Conservation (phyloP, 1,140 invertebrate species). For the Heliconius nattereri region DNA sequence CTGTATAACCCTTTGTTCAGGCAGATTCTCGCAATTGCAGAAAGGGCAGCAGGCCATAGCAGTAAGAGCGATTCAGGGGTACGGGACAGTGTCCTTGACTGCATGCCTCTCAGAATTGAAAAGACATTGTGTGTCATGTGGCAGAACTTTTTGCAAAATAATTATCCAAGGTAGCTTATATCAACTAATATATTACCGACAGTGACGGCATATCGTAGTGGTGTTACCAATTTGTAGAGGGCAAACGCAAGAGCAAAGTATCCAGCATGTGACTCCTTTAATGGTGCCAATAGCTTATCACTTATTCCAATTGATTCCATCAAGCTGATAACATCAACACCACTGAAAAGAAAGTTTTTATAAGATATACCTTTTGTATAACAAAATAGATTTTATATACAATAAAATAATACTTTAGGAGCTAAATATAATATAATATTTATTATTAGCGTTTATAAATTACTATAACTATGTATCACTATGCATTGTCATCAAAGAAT, state of each 20-base stretch:
- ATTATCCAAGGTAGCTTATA: too few species aligned
- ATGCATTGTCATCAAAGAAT: background rate
- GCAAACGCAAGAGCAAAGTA: constrained; percentile 93
- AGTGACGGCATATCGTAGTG: constrained; percentile 94
- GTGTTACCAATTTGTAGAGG: constrained; percentile 95
- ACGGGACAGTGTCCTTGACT: too few species aligned
- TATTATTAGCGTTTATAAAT: background rate
- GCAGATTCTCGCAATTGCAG: too few species aligned
- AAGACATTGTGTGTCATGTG: too few species aligned
- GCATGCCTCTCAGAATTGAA: too few species aligned
- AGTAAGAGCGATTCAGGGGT: too few species aligned
- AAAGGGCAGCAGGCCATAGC: too few species aligned
- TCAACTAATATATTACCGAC: constrained; percentile 83
- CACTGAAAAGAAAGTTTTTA: constrained; percentile 82
- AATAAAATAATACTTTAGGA: too few species aligned
- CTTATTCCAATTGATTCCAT: constrained; percentile 88
- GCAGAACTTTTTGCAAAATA: too few species aligned
- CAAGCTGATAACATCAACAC: constrained; percentile 90
- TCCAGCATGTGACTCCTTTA: constrained; percentile 90
- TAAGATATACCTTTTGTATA: background rate
- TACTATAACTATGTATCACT: background rate
- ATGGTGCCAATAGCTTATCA: constrained; percentile 87
- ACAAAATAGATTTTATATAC: too few species aligned
- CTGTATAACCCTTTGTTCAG: too few species aligned
- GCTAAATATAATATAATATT: too few species aligned